A percentile compares a stretch with the other conserved stretches of the same genome.
phyloP scores from a whole-genome alignment of 2,888 invertebrate genomes.

The Agrotis clavis region DNA sequence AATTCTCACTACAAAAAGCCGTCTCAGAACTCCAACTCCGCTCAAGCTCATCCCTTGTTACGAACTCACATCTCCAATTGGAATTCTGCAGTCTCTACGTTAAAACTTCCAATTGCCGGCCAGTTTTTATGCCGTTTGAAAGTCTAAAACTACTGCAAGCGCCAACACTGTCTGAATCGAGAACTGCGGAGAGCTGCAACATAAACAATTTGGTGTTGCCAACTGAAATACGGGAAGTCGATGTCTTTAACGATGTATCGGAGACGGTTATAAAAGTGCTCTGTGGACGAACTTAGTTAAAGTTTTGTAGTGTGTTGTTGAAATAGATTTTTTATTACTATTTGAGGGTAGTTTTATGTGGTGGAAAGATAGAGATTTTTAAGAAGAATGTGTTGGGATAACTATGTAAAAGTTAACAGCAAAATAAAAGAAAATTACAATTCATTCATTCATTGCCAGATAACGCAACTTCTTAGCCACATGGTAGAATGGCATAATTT shows the following conservation, averaged over 20 bases:
- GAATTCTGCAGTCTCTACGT: slow-evolving; percentile 65
- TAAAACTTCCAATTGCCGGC: slow-evolving; percentile 59
- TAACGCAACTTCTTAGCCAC: not conserved
- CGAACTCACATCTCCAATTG: slow-evolving; percentile 51
- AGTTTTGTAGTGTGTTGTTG: slow-evolving; percentile 9
- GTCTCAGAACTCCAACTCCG: slow-evolving; percentile 43
- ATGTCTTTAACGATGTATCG: slow-evolving; percentile 55
- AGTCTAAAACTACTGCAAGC: slow-evolving; percentile 57
- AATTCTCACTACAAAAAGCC: slow-evolving; percentile 7
- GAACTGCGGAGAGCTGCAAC: slow-evolving; percentile 53
- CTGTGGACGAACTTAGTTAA: slow-evolving; percentile 20
- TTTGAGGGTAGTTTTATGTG: not conserved
- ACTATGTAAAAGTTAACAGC: not conserved
- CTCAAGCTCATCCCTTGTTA: slow-evolving; percentile 53
- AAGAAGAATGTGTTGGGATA: not conserved
- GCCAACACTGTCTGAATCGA: slow-evolving; percentile 58
- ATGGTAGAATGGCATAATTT: not conserved
- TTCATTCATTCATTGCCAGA: not conserved
- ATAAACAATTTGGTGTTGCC: slow-evolving; percentile 64
- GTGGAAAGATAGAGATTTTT: not conserved
- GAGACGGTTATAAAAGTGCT: slow-evolving; percentile 20
- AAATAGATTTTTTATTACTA: not conserved
- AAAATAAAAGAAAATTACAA: not conserved
- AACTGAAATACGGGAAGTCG: slow-evolving; percentile 54
- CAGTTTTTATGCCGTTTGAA: slow-evolving; percentile 62